These are phyloP conservation scores for Mystacornis crossleyi DNA, from an alignment of 2,113 vertebrate genomes.

Conservation along the genomic window DNA sequence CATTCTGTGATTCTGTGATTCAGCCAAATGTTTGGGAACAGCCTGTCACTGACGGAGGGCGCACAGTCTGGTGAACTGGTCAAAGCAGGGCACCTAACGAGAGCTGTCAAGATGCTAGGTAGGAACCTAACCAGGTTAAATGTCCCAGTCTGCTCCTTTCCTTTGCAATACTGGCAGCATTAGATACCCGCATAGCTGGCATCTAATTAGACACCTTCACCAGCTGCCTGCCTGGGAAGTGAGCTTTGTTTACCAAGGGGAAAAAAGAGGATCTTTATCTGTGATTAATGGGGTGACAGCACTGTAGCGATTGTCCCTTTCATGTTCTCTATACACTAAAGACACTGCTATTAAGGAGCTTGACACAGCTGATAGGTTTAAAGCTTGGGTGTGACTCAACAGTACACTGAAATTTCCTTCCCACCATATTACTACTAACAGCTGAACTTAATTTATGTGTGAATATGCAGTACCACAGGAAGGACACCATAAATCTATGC, in stretches of 20 bases:
- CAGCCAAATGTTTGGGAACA: neutral
- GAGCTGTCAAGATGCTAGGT: neutral
- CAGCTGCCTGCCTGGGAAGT: neutral
- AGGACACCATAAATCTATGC: neutral
- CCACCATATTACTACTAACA: neutral
- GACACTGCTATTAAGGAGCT: neutral
- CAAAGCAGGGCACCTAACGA: neutral
- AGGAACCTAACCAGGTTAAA: neutral
- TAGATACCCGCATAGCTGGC: neutral
- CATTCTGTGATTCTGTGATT: neutral
- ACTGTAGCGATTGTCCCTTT: neutral
- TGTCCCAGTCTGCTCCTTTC: neutral
- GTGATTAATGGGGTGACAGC: neutral
- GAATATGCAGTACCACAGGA: neutral
- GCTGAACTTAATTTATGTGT: neutral
- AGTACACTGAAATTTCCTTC: neutral
- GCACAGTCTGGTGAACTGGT: neutral
- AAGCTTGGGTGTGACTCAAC: neutral
- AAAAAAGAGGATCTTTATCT: neutral
- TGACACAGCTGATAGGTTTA: accelerated
- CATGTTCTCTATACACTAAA: neutral
- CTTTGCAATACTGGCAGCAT: neutral
- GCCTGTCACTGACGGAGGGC: neutral
- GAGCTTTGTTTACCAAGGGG: neutral
- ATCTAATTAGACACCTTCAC: neutral